Conservation (phyloP, 1,140 invertebrate genomes). For the Sipha flava region DNA sequence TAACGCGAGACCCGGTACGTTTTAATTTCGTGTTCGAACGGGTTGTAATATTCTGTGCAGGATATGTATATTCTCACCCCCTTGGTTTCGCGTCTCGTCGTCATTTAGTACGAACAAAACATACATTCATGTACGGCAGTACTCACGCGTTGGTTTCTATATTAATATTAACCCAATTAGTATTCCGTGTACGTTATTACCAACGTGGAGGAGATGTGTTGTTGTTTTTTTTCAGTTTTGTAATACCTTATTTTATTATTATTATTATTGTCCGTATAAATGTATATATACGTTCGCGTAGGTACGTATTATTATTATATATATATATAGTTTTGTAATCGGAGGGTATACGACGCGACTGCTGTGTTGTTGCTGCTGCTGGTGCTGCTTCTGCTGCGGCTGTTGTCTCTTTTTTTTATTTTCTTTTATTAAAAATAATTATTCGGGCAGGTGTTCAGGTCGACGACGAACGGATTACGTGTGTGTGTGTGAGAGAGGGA, state of each 20-base stretch:
- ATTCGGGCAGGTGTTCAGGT: constrained; percentile 26
- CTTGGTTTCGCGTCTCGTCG: too few species aligned
- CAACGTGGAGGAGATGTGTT: background rate
- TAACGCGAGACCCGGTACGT: too few species aligned
- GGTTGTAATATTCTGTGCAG: too few species aligned
- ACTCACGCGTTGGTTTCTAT: too few species aligned
- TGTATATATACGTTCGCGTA: background rate
- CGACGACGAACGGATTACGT: background rate
- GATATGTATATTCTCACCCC: too few species aligned
- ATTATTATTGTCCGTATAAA: constrained; percentile 18
- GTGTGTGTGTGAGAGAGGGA: background rate
- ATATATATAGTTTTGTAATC: constrained; percentile 2
- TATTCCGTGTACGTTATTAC: constrained; percentile 6
- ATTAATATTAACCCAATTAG: constrained; percentile 24
- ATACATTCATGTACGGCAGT: too few species aligned
- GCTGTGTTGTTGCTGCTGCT: background rate
- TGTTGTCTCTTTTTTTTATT: background rate
- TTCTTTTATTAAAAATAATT: constrained; percentile 30
- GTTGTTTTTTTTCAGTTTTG: background rate
- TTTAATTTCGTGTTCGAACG: too few species aligned
- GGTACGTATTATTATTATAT: background rate
- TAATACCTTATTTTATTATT: constrained; percentile 10
- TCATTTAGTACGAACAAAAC: too few species aligned
- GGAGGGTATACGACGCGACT: constrained; percentile 12
- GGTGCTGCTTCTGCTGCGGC: background rate